Base-by-base conservation (phyloP, 2,113 vertebrate genomes). In the Psophia crepitans region DNA sequence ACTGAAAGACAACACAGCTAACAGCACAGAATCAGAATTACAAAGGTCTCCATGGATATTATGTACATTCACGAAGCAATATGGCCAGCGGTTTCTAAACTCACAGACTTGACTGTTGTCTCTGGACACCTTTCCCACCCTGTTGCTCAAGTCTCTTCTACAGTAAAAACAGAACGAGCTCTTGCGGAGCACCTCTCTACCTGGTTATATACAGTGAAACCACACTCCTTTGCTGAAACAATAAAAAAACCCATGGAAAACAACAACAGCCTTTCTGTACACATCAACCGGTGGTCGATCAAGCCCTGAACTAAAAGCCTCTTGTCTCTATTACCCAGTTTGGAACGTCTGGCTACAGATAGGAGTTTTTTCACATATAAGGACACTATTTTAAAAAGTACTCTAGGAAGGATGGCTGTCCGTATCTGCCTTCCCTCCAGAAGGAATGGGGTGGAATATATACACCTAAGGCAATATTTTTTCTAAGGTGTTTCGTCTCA, bases 1-100 rank as follows among this genome's bases (percentile, higher is more conserved):
- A 77, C 46, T 4, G 20, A 33, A 27, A 61, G 12, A 8, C 44
- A 41, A 6, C 35, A 30, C 39, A 57, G 32, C 11, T n/a, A 46
- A 19, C 54, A 51, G 69, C 63, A 58, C 22, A 77, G 21, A 54
- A 22, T 9, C 33, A 33, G 53, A 33, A 23, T 11, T 5, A 6
- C 60, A 43, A 13, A 66, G 39, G 56, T 54, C 43, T 71, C 71
- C 27, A 11, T 17, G 44, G 54, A 11, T 30, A 24, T 24, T 6
- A 11, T 3, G 6, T 19, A 14, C 41, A 5, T 17, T 9, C 41
- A 20, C 33, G 21, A 3, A 33, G 37, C 49, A 58, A 18, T 0
- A 9, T 7, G 21, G 7, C 21, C 0, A 0, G 30, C 6, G 57
- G n/a, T 18, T 85, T 91, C 70, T 1, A 4, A 71, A 28, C 35